Conservation (phyloP, 1,140 invertebrate genomes). For the Halyomorpha halys region DNA sequence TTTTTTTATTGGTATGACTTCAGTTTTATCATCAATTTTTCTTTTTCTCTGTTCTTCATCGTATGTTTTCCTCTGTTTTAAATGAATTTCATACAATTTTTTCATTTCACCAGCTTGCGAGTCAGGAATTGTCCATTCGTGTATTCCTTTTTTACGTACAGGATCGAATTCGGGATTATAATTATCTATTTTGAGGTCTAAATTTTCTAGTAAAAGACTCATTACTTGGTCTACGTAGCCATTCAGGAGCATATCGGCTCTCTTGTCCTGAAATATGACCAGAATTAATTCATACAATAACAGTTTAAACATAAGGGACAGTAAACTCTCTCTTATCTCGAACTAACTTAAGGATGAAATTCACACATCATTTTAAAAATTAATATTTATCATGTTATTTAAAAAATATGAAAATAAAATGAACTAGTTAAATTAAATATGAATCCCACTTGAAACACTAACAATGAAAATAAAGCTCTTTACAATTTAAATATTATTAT, state of each 20-base stretch:
- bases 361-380: too few relatives aligned
- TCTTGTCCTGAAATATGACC: slow-evolving; percentile 63
- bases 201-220: slow-evolving; percentile 57
- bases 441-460: too few relatives aligned
- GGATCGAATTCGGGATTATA: slow-evolving; percentile 59
- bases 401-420: neutral
- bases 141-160: slow-evolving; percentile 41
- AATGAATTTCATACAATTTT: slow-evolving; percentile 33
- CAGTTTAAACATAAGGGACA: neutral
- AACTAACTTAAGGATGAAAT: neutral
- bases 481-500: too few relatives aligned
- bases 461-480: too few relatives aligned
- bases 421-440: too few relatives aligned
- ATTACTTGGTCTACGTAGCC: slow-evolving; percentile 83
- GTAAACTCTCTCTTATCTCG: neutral
- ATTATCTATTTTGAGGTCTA: slow-evolving; percentile 57
- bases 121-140: slow-evolving; percentile 51
- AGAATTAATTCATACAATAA: neutral
- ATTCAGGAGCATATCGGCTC: slow-evolving; percentile 81
- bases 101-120: slow-evolving; percentile 42
- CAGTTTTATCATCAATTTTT: neutral
- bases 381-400: too few relatives aligned
- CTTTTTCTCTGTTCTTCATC: neutral
- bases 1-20: neutral
- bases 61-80: slow-evolving; percentile 24